phyloP scores from a whole-genome alignment of 2,797 vertebrate genomes.

The Buphagus erythrorhynchus region DNA sequence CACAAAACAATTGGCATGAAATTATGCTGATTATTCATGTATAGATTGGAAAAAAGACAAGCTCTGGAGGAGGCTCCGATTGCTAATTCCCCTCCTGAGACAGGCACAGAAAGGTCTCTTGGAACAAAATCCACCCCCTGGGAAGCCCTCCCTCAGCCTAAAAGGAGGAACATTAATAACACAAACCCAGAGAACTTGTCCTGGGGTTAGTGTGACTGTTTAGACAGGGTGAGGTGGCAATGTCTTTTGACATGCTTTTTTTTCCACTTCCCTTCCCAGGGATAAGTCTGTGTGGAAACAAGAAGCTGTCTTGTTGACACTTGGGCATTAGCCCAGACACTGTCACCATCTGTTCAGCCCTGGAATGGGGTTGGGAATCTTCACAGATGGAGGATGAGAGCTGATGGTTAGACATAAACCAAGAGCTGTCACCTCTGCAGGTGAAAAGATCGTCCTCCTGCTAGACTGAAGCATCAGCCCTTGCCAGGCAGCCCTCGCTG shows the following conservation, averaged over 20 bases:
- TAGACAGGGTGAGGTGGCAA: background rate
- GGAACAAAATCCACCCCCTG: background rate
- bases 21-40: slow-evolving; percentile 18
- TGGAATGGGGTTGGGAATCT: background rate
- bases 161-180: background rate
- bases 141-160: background rate
- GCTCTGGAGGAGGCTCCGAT: background rate
- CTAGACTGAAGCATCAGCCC: background rate
- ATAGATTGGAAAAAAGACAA: background rate
- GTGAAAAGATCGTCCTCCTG: background rate
- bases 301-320: background rate
- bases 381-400: background rate
- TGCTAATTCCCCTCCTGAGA: slow-evolving; percentile 13
- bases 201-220: background rate
- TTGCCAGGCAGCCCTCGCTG: background rate
- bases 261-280: background rate
- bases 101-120: background rate
- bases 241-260: background rate
- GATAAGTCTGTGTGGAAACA: background rate
- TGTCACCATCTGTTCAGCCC: background rate
- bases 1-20: background rate
- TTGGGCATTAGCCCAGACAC: background rate
- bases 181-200: background rate
- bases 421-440: background rate
- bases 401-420: background rate